Evolutionary conservation across 2,797 vertebrate species (phyloP), one percentile per base, ranked within the genome.

Genomic region (Myoxocephalus aenaeus): DNA sequence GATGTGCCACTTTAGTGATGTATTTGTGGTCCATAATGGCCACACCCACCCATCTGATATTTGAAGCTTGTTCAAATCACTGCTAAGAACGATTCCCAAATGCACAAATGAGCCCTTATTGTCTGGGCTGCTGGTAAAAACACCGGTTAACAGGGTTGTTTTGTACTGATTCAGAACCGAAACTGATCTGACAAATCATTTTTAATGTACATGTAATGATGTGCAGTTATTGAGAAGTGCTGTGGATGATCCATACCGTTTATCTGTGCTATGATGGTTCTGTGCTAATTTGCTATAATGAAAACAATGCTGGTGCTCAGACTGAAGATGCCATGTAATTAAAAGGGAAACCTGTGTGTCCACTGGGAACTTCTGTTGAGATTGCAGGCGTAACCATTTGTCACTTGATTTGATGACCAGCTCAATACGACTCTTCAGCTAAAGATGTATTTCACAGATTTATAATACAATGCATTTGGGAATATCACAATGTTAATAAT

Each of bases 11-110:
- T n/a, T n/a, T n/a, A n/a, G n/a, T n/a, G n/a, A n/a, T n/a, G n/a
- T 73, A 9, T 48, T 32, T 15, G 53, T 25, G 51, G 61, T 62
- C 15, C n/a, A 17, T 17, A 12, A 12, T 10, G 46, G 7, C 65
- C 57, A 71, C 32, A 32, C 58, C 48, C 82, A 82, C 70, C 71
- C 77, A 69, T 84, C 57, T 70, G 67, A 69, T 75, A 64, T 70
- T 69, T 71, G 1, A 40, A 70, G 15, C 48, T 38, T 22, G 27
- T 80, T 62, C 18, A 77, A 72, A 58, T 65, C 11, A 22, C 0
- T 44, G 32, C 14, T 20, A n/a, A 51, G 58, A 80, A 62, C 40
- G 32, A 73, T 0, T 63, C 0, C n/a, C 6, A 44, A 46, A 0
- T 0, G 1, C 50, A 51, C 54, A 56, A 4, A 36, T 22, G 36